Base-by-base conservation (phyloP, 2,888 invertebrate genomes). In the Ochropleura leucogaster region DNA sequence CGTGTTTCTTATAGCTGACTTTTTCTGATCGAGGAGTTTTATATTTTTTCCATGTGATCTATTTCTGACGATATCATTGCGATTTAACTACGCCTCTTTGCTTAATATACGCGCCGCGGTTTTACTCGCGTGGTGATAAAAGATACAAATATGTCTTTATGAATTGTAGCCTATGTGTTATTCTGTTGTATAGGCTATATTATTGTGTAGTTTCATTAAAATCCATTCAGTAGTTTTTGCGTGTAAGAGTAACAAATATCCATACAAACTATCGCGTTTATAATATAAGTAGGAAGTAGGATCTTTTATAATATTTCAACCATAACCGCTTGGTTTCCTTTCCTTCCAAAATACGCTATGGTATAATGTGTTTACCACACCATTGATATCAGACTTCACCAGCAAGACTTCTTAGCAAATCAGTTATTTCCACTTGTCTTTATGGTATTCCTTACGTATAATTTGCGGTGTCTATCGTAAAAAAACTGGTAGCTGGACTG, bases 1-100 rank as follows among this genome's bases (percentile, higher is more conserved):
- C 79, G 87, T 87, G 82, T 79, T 81, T 73, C 44, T 80, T 85
- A 87, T 85, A 72, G 82, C 70, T 74, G 63, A 49, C 68, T 66
- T 77, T 71, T 74, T 72, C 73, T 72, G 64, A 75, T 73, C 70
- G 55, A 47, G 12, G 49, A 64, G 67, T 86, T 80, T 74, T 79
- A 53, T 75, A 73, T 80, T 69, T 82, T 68, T 42, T 75, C 30
- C 40, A 70, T 70, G 53, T 63, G 55, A 49, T 53, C 18, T 71
- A 51, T 65, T 65, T 70, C 7, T 42, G 30, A 12, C 57, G 18
- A n/a, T 63, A 20, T 47, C 78, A 78, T 71, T 49, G 40, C 30
- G 47, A 59, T 67, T 59, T 30, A 51, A 46, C 30, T 30, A 62
- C 40, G 49, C 4, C 40, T 18, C 20, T 63, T 75, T 8, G 30